Evolutionary conservation across 1,140 invertebrate species (phyloP).

Genomic region (Papilio aristodemus): DNA sequence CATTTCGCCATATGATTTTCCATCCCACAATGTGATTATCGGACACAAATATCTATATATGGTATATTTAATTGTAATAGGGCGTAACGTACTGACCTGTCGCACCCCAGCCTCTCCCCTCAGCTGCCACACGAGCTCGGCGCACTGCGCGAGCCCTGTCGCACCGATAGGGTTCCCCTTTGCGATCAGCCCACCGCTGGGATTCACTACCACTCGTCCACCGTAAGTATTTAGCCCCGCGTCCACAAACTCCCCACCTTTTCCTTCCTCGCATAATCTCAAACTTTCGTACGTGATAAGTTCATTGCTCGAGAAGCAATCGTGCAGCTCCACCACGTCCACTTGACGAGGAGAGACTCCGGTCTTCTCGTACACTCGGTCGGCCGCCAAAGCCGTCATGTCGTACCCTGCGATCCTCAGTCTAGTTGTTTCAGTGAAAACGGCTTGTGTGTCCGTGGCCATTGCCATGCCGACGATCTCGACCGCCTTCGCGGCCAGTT

Average conservation of each 20-base stretch:
- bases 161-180: constrained; percentile 99
- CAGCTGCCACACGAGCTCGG: constrained; percentile 96
- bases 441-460: constrained; percentile 93
- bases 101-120: constrained; percentile 93
- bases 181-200: constrained; percentile 98
- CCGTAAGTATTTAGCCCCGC: constrained; percentile 98
- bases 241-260: constrained; percentile 96
- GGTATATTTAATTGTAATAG: constrained; percentile 9
- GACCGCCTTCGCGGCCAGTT: constrained; percentile 91
- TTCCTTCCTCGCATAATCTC: constrained; percentile 93
- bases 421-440: constrained; percentile 91
- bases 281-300: constrained; percentile 98
- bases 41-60: not conserved
- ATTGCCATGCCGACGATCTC: constrained; percentile 98
- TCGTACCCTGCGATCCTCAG: constrained; percentile 98
- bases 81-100: constrained; percentile 81
- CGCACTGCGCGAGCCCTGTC: constrained; percentile 97
- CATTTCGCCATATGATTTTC: too few species aligned
- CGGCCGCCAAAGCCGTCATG: constrained; percentile 94
- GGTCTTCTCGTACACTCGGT: constrained; percentile 89
- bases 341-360: constrained; percentile 90
- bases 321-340: constrained; percentile 98
- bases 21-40: not conserved
- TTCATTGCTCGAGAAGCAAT: constrained; percentile 99
- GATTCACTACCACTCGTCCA: constrained; percentile 98